Conservation (phyloP, 2,797 vertebrate genomes). For the Amblyraja radiata region DNA sequence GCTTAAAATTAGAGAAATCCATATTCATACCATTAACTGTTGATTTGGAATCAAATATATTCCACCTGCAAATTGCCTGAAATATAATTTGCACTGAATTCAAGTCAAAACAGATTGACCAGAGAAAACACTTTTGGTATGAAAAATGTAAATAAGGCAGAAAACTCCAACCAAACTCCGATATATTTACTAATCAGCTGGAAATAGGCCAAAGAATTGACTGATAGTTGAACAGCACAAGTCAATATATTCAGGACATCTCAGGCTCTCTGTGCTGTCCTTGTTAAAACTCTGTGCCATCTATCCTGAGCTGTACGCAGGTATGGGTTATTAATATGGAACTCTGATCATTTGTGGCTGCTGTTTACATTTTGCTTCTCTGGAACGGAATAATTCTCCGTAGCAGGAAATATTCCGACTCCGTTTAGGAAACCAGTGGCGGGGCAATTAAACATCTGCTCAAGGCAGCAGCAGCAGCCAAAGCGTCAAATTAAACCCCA, state of each 20-base stretch:
- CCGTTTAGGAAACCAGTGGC: constrained; percentile 11
- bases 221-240: not conserved
- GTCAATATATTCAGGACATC: not conserved
- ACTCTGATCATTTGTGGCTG: not conserved
- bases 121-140: too few species aligned
- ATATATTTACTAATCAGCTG: not conserved
- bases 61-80: not conserved
- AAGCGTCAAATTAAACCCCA: constrained; percentile 8
- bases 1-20: too few species aligned
- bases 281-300: not conserved
- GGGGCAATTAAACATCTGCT: constrained; percentile 28
- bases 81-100: not conserved
- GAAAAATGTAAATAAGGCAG: too few species aligned
- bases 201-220: not conserved
- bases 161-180: not conserved
- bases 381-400: not conserved
- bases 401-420: not conserved
- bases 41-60: too few species aligned
- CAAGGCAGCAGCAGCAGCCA: not conserved
- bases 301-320: not conserved
- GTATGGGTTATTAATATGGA: not conserved
- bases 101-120: not conserved
- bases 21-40: too few species aligned
- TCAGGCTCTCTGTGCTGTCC: not conserved
- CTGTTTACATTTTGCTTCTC: not conserved